Percentiles rank a stretch among this genome's conserved stretches.
Conservation (phyloP, 2,113 vertebrate genomes). For the Isichthys henryi region DNA sequence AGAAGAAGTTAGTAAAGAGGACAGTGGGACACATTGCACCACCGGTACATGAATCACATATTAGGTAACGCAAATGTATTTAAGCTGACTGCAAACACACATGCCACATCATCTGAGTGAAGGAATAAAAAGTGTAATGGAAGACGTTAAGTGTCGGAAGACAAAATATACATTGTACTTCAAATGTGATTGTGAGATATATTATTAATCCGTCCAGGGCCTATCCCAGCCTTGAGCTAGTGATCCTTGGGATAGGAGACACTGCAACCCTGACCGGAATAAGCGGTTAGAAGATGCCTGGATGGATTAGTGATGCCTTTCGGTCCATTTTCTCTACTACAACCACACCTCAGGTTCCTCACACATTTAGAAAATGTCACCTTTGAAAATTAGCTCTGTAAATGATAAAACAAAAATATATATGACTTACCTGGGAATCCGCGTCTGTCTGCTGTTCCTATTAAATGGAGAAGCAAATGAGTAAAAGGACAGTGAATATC, state of each 20-base stretch:
- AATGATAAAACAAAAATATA: neutral
- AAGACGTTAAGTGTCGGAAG: neutral
- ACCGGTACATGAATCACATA: neutral
- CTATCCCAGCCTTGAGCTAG: neutral
- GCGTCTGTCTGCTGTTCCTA: conserved; percentile 30
- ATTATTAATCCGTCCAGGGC: neutral
- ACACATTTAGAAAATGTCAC: neutral
- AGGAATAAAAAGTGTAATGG: neutral
- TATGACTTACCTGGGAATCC: conserved; percentile 51
- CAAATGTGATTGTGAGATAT: neutral
- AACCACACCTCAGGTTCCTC: neutral
- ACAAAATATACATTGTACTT: neutral
- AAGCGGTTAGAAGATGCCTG: neutral
- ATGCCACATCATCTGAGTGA: neutral
- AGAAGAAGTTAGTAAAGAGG: neutral
- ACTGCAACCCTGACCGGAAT: neutral
- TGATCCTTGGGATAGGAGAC: neutral
- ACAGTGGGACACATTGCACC: neutral
- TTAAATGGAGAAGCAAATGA: conserved; percentile 16
- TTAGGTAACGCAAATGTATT: neutral
- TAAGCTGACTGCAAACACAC: neutral
- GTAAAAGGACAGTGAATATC: conserved; percentile 20
- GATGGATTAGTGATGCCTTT: neutral
- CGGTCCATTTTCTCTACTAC: neutral
- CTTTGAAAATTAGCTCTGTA: neutral